Conservation (phyloP, 2,797 vertebrate species). For the Nannoperca australis region DNA sequence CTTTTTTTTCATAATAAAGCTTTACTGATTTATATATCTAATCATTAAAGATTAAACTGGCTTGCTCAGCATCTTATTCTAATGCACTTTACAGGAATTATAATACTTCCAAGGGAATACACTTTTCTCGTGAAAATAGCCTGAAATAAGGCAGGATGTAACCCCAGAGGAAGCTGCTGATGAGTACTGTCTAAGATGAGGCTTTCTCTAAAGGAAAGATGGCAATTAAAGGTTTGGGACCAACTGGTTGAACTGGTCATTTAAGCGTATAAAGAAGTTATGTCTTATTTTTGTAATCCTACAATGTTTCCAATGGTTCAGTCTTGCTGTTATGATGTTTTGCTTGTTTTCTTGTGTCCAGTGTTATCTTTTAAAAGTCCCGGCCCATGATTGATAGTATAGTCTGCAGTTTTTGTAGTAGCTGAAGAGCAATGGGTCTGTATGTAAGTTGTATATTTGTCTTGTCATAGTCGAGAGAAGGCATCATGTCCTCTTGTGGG, state of each 20-base stretch:
- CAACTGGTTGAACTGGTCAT: slow-evolving; percentile 10
- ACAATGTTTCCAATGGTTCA: background rate
- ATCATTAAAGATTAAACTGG: slow-evolving; percentile 32
- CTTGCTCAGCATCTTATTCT: slow-evolving; percentile 33
- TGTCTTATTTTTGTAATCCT: background rate
- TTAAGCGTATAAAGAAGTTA: background rate
- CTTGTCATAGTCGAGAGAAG: background rate
- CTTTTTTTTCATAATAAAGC: slow-evolving; percentile 8
- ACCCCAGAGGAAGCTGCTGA: slow-evolving; percentile 43
- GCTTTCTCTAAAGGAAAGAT: slow-evolving; percentile 47
- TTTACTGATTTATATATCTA: slow-evolving; percentile 26
- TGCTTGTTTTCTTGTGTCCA: background rate
- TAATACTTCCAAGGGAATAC: slow-evolving; percentile 21
- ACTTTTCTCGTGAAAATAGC: slow-evolving; percentile 16
- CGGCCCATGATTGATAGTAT: background rate
- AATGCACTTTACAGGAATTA: slow-evolving; percentile 42
- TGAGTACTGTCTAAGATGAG: slow-evolving; percentile 38
- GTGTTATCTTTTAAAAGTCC: background rate
- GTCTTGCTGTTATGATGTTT: background rate
- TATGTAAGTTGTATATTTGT: background rate
- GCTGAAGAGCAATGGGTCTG: background rate
- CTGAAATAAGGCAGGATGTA: slow-evolving; percentile 44
- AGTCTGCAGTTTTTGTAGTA: background rate
- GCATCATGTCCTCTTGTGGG: background rate
- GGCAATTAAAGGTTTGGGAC: slow-evolving; percentile 28